Percentiles rank a stretch among this genome's conserved stretches.
phyloP scores from a whole-genome alignment of 1,140 invertebrate species.

The Ips nitidus region DNA sequence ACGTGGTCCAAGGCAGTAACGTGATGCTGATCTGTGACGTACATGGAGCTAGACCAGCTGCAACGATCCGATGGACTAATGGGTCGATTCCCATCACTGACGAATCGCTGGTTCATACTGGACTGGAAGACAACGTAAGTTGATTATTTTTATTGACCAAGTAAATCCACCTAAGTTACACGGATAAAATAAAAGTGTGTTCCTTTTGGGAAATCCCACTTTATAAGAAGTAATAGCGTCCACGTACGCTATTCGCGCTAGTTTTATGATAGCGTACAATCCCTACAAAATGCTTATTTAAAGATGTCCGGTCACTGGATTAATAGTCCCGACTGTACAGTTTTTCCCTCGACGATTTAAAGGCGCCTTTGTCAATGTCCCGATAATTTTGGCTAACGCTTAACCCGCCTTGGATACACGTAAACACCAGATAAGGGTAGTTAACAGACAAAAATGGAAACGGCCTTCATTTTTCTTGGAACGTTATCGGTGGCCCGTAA shows the following conservation, averaged over 20 bases:
- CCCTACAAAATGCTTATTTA: not conserved
- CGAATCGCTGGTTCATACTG: conserved; percentile 51
- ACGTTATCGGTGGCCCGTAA: conserved; percentile 24
- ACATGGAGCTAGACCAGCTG: conserved; percentile 75
- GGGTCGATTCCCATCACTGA: conserved; percentile 63
- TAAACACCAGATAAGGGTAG: conserved; percentile 19
- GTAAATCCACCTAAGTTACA: not conserved
- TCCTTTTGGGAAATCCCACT: not conserved
- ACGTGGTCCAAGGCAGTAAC: conserved; percentile 75
- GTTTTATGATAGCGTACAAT: conserved; percentile 12
- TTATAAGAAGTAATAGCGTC: conserved; percentile 9
- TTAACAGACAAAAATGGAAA: conserved; percentile 22
- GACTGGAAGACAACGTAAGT: conserved; percentile 53
- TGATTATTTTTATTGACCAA: not conserved
- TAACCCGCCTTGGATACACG: not conserved
- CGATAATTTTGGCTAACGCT: too few relatives aligned
- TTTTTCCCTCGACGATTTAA: not conserved
- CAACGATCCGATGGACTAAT: conserved; percentile 83
- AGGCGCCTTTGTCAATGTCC: too few relatives aligned
- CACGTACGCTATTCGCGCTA: conserved; percentile 21
- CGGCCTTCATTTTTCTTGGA: conserved; percentile 28
- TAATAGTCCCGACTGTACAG: not conserved
- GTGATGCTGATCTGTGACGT: conserved; percentile 76
- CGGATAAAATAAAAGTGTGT: conserved; percentile 7
- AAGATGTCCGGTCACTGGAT: not conserved